These are phyloP conservation scores for Lutjanus erythropterus DNA, from an alignment of 2,113 vertebrate species.

Conservation along the genomic window DNA sequence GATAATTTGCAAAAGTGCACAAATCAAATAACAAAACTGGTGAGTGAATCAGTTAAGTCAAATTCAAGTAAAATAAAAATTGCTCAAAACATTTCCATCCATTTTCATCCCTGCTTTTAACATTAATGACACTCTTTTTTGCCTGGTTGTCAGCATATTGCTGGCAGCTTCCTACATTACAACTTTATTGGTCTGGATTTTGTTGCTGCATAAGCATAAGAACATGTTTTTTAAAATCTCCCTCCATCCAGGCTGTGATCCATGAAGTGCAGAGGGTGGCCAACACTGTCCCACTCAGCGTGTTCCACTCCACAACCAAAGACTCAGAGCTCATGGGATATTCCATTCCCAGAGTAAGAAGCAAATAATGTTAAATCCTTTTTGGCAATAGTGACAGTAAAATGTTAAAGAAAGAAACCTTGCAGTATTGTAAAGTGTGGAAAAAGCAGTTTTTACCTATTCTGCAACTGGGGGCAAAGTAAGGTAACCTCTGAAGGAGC, in stretches of 20 bases:
- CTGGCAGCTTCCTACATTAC: not conserved
- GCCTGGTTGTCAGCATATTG: not conserved
- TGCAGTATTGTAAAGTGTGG: not conserved
- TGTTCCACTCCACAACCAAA: slow-evolving; percentile 69
- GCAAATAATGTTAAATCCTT: not conserved
- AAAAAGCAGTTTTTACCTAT: not conserved
- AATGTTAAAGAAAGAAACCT: not conserved
- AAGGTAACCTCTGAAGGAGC: not conserved
- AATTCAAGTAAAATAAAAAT: not conserved
- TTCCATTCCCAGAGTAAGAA: slow-evolving; percentile 77
- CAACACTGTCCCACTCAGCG: slow-evolving; percentile 74
- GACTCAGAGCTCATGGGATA: slow-evolving; percentile 80
- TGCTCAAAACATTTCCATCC: not conserved
- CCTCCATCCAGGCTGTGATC: slow-evolving; percentile 73
- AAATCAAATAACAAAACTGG: not conserved
- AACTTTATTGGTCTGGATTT: not conserved
- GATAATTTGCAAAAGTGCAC: not conserved
- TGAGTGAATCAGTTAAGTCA: not conserved
- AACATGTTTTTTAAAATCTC: not conserved
- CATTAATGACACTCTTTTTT: not conserved
- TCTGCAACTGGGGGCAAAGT: not conserved
- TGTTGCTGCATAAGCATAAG: not conserved
- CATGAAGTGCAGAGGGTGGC: slow-evolving; percentile 80
- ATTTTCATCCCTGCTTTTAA: not conserved
- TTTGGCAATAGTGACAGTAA: not conserved